phyloP scores from a whole-genome alignment of 1,140 invertebrate genomes.

The Drosophila baimaii region DNA sequence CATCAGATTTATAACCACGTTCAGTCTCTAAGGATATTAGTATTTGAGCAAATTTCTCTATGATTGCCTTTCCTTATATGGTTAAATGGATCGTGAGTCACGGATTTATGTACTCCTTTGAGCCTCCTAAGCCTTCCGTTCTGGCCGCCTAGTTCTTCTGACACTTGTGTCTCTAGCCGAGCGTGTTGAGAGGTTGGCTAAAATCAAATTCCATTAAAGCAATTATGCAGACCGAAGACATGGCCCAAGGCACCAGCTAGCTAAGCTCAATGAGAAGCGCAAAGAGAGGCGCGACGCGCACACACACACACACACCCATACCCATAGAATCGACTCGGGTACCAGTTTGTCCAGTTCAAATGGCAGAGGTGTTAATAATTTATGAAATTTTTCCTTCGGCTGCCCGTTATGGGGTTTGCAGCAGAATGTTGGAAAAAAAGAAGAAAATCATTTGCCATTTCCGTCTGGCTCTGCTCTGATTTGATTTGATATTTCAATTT shows the following conservation, averaged over 20 bases:
- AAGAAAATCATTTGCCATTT: constrained; percentile 58
- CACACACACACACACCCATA: neutral
- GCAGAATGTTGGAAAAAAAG: constrained; percentile 34
- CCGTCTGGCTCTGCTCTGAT: constrained; percentile 64
- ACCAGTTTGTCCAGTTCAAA: constrained; percentile 82
- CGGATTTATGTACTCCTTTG: neutral
- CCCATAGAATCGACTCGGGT: constrained; percentile 20
- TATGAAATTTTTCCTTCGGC: constrained; percentile 62
- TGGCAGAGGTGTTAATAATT: constrained; percentile 83
- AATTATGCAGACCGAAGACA: constrained; percentile 65
- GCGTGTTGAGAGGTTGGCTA: constrained; percentile 53
- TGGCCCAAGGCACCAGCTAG: constrained; percentile 29
- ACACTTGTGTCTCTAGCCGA: constrained; percentile 33
- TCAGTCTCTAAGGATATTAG: constrained; percentile 1
- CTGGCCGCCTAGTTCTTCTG: constrained; percentile 13
- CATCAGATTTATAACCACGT: neutral
- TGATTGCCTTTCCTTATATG: constrained; percentile 7
- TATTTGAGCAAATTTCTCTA: neutral
- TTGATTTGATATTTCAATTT: constrained; percentile 74
- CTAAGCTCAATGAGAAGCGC: constrained; percentile 54
- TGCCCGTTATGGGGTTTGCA: constrained; percentile 47
- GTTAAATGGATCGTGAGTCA: constrained; percentile 30
- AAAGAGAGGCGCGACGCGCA: constrained; percentile 45
- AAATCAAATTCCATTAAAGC: constrained; percentile 82
- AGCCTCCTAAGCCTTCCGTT: constrained; percentile 18